Conservation (phyloP, 1,140 invertebrate species). For the Lepidurus couesii region DNA sequence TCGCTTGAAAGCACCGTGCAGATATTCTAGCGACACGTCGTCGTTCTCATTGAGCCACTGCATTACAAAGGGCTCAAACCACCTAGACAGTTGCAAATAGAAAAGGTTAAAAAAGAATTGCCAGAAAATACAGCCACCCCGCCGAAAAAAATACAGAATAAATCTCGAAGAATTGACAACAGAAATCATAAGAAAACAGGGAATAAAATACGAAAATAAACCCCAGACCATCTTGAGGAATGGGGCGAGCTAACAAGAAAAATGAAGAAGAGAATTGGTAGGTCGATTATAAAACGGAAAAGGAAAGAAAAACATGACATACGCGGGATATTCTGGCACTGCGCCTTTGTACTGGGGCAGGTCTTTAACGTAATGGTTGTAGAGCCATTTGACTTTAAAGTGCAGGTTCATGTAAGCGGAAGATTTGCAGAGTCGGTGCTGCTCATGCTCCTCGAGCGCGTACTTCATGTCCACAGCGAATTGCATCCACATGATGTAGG, state of each 20-base stretch:
- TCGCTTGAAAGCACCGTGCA: constrained; percentile 95
- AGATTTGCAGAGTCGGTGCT: constrained; percentile 90
- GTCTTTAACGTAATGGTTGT: constrained; percentile 97
- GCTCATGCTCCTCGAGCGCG: constrained; percentile 95
- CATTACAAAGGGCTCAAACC: constrained; percentile 99
- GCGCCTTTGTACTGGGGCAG: constrained; percentile 92
- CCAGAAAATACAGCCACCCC: background rate
- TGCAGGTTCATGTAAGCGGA: constrained; percentile 99
- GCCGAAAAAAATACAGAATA: background rate
- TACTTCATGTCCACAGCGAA: constrained; percentile 98
- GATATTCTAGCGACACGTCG: constrained; percentile 96
- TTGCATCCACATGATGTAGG: constrained; percentile 92
- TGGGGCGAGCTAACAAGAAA: no score
- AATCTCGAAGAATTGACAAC: no score
- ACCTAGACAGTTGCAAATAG: constrained; percentile 50
- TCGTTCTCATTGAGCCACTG: constrained; percentile 99
- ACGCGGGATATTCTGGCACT: constrained; percentile 90
- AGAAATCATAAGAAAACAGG: no score
- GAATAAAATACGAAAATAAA: no score
- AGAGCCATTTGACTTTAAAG: constrained; percentile 98
- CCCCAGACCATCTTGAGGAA: no score
- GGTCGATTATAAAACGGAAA: constrained; percentile 19
- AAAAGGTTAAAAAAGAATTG: background rate
- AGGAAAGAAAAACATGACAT: constrained; percentile 42
- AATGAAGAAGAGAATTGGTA: no score